A percentile compares a stretch with the other conserved stretches of the same genome.
phyloP scores from a whole-genome alignment of 2,797 vertebrate species.

The Heterohyrax brucei region DNA sequence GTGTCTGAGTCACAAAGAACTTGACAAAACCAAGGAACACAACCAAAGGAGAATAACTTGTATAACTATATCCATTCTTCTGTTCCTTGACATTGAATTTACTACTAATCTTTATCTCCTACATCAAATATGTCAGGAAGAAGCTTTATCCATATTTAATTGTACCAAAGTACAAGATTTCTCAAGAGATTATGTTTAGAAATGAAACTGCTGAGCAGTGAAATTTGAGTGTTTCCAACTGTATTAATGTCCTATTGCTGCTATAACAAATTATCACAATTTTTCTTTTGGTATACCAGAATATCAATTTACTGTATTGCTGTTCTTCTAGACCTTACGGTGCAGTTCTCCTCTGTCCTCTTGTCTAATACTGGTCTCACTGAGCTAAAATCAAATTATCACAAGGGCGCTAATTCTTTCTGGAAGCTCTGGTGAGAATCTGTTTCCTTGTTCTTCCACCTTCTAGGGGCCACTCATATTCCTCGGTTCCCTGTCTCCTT shows the following conservation, averaged over 20 bases:
- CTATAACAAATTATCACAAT: neutral
- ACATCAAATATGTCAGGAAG: neutral
- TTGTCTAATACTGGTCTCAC: neutral
- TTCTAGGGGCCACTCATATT: neutral
- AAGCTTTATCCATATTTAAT: neutral
- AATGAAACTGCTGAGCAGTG: neutral
- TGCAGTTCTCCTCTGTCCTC: no score
- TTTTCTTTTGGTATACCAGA: neutral
- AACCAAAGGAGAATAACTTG: neutral
- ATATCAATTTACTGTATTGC: neutral
- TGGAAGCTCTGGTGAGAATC: neutral
- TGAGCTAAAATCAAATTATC: neutral
- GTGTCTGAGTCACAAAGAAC: no score
- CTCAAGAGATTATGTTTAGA: constrained; percentile 41
- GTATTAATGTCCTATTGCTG: neutral
- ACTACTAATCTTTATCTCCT: constrained; percentile 27
- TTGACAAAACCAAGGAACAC: no score
- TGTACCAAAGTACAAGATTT: neutral
- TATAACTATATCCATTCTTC: neutral
- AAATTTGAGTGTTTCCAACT: neutral
- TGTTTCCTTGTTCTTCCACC: neutral
- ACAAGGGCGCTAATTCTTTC: neutral
- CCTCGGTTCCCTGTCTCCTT: neutral
- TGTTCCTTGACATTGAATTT: neutral
- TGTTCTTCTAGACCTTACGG: neutral